phyloP scores from a whole-genome alignment of 1,140 invertebrate genomes.

The Bemisia tabaci region DNA sequence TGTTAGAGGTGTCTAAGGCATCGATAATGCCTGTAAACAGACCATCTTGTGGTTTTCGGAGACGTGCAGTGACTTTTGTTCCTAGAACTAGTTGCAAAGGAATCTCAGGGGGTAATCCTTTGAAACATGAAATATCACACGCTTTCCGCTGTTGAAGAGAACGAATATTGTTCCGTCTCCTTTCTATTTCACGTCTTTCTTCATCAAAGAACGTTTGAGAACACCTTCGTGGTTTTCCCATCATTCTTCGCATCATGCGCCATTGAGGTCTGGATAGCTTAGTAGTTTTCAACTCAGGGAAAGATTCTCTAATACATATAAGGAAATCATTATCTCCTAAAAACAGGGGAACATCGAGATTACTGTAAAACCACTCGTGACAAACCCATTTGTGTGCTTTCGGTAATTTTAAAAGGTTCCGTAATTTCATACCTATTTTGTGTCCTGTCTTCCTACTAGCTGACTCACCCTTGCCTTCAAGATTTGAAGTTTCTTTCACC shows the following conservation, averaged over 20 bases:
- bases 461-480: conserved; percentile 8
- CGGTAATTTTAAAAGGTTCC: conserved; percentile 93
- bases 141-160: conserved; percentile 87
- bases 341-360: conserved; percentile 87
- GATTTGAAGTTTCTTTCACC: conserved; percentile 27
- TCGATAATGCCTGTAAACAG: conserved; percentile 92
- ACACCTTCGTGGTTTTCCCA: conserved; percentile 92
- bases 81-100: conserved; percentile 92
- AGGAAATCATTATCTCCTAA: conserved; percentile 94
- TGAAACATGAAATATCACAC: conserved; percentile 57
- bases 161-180: conserved; percentile 82
- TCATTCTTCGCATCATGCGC: conserved; percentile 86
- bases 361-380: conserved; percentile 99
- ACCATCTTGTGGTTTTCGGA: conserved; percentile 89
- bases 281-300: conserved; percentile 78
- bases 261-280: conserved; percentile 83
- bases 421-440: conserved; percentile 72
- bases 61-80: conserved; percentile 83
- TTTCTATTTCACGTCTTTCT: conserved; percentile 77
- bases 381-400: conserved; percentile 99
- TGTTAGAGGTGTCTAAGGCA: conserved; percentile 92
- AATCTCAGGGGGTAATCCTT: conserved; percentile 91
- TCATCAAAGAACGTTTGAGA: conserved; percentile 92
- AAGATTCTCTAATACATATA: conserved; percentile 84
- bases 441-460: conserved; percentile 64